These are phyloP conservation scores for Salvelinus alpinus DNA, from an alignment of 2,113 vertebrate genomes.

Conservation along the genomic window DNA sequence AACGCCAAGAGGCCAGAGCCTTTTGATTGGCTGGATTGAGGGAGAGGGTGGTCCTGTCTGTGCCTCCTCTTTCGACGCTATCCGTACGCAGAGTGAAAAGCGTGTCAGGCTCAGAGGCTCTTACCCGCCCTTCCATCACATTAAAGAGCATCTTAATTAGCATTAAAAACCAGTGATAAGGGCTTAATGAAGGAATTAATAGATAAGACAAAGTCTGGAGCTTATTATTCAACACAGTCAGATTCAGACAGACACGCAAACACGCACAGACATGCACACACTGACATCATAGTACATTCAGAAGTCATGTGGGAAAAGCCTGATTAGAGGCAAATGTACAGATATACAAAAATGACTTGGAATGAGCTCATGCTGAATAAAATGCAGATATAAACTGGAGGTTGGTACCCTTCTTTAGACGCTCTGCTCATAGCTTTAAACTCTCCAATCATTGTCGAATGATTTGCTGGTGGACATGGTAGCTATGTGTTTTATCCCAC, in stretches of 20 bases:
- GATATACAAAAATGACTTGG: not conserved
- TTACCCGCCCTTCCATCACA: constrained; percentile 62
- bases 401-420: not conserved
- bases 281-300: constrained; percentile 45
- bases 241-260: constrained; percentile 42
- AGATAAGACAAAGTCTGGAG: constrained; percentile 70
- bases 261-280: constrained; percentile 33
- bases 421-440: no score
- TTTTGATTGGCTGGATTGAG: not conserved
- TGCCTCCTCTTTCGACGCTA: constrained; percentile 44
- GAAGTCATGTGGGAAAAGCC: constrained; percentile 37
- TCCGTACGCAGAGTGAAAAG: constrained; percentile 56
- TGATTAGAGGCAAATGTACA: constrained; percentile 33
- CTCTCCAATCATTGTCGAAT: not conserved
- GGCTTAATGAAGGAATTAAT: constrained; percentile 76
- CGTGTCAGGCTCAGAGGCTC: constrained; percentile 39
- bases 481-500: not conserved
- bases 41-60: constrained; percentile 58
- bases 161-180: constrained; percentile 76
- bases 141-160: constrained; percentile 76
- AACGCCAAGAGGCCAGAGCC: no score
- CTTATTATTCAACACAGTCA: constrained; percentile 58
- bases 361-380: not conserved
- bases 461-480: not conserved
- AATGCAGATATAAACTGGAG: not conserved